phyloP scores from a whole-genome alignment of 2,888 invertebrate species.

The Blastobasis lacticolella region DNA sequence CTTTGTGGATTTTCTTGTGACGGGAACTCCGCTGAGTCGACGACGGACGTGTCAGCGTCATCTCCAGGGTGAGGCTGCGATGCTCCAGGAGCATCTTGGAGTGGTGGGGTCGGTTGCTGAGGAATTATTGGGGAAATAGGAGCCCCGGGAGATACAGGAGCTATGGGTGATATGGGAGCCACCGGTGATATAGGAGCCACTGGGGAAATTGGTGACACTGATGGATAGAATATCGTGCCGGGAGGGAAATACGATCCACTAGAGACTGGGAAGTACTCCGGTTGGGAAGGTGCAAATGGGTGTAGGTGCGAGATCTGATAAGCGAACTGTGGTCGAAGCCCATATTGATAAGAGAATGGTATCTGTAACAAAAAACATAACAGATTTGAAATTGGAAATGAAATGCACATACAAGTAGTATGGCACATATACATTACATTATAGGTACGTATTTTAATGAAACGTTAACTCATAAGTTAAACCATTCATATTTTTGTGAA shows the following conservation, averaged over 20 bases:
- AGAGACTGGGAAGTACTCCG: constrained; percentile 34
- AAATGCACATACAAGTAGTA: too few relatives aligned
- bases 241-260: constrained; percentile 39
- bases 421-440: too few relatives aligned
- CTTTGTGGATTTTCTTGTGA: constrained; percentile 26
- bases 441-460: too few relatives aligned
- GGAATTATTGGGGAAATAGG: constrained; percentile 10
- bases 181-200: constrained; percentile 24
- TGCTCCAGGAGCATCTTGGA: constrained; percentile 14
- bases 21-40: constrained; percentile 52
- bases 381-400: too few relatives aligned
- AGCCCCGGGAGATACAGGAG: constrained; percentile 18
- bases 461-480: too few relatives aligned
- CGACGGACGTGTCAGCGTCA: constrained; percentile 51
- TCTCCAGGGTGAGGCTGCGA: constrained; percentile 32
- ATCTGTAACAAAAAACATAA: constrained; percentile 35
- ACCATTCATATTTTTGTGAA: too few relatives aligned
- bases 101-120: constrained; percentile 13
- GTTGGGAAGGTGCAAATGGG: constrained; percentile 33
- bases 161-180: constrained; percentile 19
- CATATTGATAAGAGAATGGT: constrained; percentile 36
- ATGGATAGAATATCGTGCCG: constrained; percentile 35
- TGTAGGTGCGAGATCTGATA: constrained; percentile 39
- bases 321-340: constrained; percentile 39
- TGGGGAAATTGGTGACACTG: constrained; percentile 20